A percentile compares a stretch with the other conserved stretches of the same genome.
These are phyloP conservation scores for Eurosta solidaginis DNA, from an alignment of 1,140 invertebrate species.

Conservation along the genomic window DNA sequence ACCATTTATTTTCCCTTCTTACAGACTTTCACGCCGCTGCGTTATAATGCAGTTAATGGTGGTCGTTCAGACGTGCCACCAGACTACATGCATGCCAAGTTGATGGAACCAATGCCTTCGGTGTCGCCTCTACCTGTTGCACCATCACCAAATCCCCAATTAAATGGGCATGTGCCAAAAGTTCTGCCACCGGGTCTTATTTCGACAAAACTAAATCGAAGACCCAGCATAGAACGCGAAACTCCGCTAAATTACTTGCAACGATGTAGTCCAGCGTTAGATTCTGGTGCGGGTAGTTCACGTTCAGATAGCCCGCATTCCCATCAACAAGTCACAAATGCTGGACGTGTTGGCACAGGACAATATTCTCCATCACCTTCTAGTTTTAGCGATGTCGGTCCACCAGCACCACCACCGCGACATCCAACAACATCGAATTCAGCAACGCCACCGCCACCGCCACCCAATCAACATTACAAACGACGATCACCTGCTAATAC, in stretches of 20 bases:
- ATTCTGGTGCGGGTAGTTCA: conserved; percentile 84
- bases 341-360: conserved; percentile 61
- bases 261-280: conserved; percentile 81
- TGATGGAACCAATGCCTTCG: conserved; percentile 49
- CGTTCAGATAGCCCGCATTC: conserved; percentile 85
- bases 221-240: conserved; percentile 84
- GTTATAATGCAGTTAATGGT: conserved; percentile 49
- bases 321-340: conserved; percentile 60
- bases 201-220: conserved; percentile 78
- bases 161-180: conserved; percentile 55
- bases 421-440: conserved; percentile 67
- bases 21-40: conserved; percentile 52
- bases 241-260: conserved; percentile 64
- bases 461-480: conserved; percentile 79
- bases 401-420: conserved; percentile 71
- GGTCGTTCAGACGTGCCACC: conserved; percentile 52
- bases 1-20: not conserved
- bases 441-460: conserved; percentile 75
- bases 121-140: conserved; percentile 38
- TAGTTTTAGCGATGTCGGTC: conserved; percentile 69
- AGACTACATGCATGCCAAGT: conserved; percentile 52
- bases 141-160: conserved; percentile 25
- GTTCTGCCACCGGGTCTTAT: conserved; percentile 60
- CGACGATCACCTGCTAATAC: conserved; percentile 76
- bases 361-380: conserved; percentile 71